Conservation (phyloP, 2,888 invertebrate genomes). For the Tachystola acroxantha region DNA sequence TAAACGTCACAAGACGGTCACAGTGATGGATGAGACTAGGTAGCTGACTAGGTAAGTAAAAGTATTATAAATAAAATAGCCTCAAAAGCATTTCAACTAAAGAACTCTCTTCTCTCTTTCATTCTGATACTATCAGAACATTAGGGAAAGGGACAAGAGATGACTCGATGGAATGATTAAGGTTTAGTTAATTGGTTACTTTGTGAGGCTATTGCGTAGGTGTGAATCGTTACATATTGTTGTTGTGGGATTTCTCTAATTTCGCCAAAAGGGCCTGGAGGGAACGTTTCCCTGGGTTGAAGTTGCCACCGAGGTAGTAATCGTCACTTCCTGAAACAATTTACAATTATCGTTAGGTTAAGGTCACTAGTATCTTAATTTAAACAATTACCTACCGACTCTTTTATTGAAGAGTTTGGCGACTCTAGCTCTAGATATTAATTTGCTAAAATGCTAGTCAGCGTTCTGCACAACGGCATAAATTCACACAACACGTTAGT, state of each 20-base stretch:
- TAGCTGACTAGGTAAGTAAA: background rate
- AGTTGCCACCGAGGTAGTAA: constrained; percentile 49
- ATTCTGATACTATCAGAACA: constrained; percentile 1
- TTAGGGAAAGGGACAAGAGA: constrained; percentile 3
- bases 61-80: background rate
- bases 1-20: background rate
- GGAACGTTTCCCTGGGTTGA: constrained; percentile 58
- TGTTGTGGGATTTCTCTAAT: constrained; percentile 4
- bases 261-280: constrained; percentile 12
- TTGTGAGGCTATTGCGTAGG: background rate
- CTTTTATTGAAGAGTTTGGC: no score
- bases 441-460: no score
- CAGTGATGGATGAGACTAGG: constrained; percentile 4
- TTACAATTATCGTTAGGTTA: no score
- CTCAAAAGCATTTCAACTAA: no score
- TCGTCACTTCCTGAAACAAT: constrained; percentile 33
- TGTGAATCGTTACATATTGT: background rate
- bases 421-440: no score
- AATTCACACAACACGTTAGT: no score
- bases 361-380: no score
- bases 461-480: no score
- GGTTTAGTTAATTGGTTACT: background rate
- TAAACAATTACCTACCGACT: no score
- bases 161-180: background rate
- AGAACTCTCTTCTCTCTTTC: constrained; percentile 2